Evolutionary conservation across 1,140 invertebrate species (phyloP).

Genomic region (Microplitis demolitor): DNA sequence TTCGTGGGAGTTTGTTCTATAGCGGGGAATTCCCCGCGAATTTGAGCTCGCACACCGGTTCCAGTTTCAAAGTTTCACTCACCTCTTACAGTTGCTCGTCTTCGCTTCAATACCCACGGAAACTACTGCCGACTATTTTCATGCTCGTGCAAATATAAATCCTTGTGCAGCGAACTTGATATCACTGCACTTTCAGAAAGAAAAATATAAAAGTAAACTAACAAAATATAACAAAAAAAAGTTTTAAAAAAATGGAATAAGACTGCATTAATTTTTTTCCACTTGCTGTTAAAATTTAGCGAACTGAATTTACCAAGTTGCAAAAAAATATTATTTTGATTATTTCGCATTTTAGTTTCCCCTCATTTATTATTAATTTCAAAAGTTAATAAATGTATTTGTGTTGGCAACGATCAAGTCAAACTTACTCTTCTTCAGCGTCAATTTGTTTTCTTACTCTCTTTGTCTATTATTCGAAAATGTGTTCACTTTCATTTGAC

Average conservation of each 20-base stretch:
- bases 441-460: not conserved
- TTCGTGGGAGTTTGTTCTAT: conserved; percentile 2
- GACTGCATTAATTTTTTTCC: not conserved
- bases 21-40: not conserved
- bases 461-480: not conserved
- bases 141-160: conserved; percentile 11
- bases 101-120: conserved; percentile 7
- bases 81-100: conserved; percentile 11
- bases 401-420: not conserved
- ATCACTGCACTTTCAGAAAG: not conserved
- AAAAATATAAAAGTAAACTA: not conserved
- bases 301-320: no score
- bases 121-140: conserved; percentile 9
- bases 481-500: conserved; percentile 2
- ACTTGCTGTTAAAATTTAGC: no score
- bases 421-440: not conserved
- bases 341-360: not conserved
- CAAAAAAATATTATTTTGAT: not conserved
- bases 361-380: not conserved
- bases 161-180: conserved; percentile 1
- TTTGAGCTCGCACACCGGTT: conserved; percentile 12
- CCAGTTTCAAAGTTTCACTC: conserved; percentile 9
- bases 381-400: not conserved
- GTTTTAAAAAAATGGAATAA: not conserved
- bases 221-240: not conserved